Base-by-base conservation (phyloP, 2,113 vertebrate species). In the Semicossyphus pulcher region DNA sequence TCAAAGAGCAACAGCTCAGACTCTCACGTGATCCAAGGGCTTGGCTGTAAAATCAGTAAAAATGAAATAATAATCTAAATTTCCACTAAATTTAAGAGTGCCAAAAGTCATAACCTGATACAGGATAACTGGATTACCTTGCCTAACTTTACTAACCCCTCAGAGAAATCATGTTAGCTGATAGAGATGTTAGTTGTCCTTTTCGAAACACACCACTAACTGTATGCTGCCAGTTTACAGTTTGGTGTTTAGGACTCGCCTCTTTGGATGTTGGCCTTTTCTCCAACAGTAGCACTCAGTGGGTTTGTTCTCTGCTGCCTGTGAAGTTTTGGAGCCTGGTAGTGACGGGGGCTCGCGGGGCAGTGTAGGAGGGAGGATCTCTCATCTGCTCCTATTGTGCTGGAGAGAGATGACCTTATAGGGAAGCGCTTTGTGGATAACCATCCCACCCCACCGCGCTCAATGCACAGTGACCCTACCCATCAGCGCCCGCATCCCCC, bases 381-480 rank as follows among this genome's bases (percentile, higher is more conserved):
- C 49, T 81, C 59, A 76, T 85, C 89, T 70, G 72, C 62, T 86
- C 57, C 74, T 74, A 81, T 89, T 88, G 88, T 92, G 90, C 84
- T 86, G 86, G 85, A 92, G 90, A 91, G 90, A 92, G 91, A 93
- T 94, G 92, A 63, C 95, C 95, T 94, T 97, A 92, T 96, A 96
- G 93, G 95, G 95, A 94, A 95, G 91, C 73, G 81, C 78, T 92
- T 51, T 79, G 81, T 89, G 87, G 88, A 91, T 90, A 56, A 88
- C 84, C 83, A 73, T 89, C 90, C 83, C 93, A 83, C 93, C 84
- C 92, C 44, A 39, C 61, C 67, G 31, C 25, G 75, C 91, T 93
- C 92, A 74, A 86, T 88, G 85, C 84, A 69, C 80, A 83, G 47
- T 87, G 80, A 91, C 92, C 83, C 81, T 92, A 84, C 92, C 89